Conservation (phyloP, 2,797 vertebrate species). For the Anguilla obscura region DNA sequence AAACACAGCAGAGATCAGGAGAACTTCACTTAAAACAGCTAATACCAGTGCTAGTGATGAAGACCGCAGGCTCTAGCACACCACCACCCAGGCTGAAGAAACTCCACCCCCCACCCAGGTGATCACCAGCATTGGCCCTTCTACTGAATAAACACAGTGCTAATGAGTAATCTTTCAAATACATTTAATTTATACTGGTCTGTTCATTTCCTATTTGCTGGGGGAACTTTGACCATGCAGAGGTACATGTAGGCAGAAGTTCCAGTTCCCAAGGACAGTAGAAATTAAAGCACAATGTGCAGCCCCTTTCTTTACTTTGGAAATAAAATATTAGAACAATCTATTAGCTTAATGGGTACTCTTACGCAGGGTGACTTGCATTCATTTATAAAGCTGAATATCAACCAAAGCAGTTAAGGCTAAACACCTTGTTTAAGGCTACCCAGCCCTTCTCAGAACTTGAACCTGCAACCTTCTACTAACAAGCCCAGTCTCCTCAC, state of each 20-base stretch:
- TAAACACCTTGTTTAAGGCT: neutral
- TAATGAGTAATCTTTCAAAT: neutral
- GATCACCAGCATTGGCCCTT: neutral
- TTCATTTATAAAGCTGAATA: neutral
- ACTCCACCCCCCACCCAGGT: neutral
- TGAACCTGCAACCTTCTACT: neutral
- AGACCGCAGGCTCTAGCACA: neutral
- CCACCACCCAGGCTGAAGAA: neutral
- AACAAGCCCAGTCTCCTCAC: slow-evolving; percentile 20
- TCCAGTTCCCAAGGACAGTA: neutral
- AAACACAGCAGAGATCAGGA: neutral
- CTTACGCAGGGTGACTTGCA: neutral
- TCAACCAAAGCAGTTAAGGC: neutral
- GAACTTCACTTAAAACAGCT: neutral
- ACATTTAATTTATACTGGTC: neutral
- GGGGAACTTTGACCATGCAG: neutral
- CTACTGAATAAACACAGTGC: neutral
- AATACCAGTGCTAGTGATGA: neutral
- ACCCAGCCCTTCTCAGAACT: neutral
- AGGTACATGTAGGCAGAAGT: neutral
- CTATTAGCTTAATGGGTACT: neutral
- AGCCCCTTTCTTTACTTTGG: neutral
- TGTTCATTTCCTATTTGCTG: neutral
- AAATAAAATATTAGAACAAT: neutral
- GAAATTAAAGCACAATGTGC: neutral